These are phyloP conservation scores for Spodoptera litura DNA, from an alignment of 1,140 invertebrate species.

Conservation along the genomic window DNA sequence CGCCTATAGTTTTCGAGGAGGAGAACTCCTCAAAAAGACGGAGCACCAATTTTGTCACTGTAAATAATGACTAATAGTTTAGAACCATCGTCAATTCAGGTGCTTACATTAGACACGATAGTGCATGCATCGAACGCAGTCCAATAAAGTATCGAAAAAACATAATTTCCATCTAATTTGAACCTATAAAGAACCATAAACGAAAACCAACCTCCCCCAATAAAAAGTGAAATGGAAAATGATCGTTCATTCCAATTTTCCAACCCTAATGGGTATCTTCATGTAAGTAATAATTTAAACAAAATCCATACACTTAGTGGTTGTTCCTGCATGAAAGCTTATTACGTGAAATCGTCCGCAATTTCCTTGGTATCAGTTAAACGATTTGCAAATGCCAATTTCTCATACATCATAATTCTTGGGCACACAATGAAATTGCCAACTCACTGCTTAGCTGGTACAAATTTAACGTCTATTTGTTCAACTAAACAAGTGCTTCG, in stretches of 20 bases:
- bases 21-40: too few species aligned
- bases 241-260: conserved; percentile 1
- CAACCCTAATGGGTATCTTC: conserved; percentile 25
- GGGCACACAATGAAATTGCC: conserved; percentile 81
- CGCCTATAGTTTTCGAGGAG: too few species aligned
- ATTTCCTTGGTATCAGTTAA: conserved; percentile 80
- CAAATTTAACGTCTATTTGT: conserved; percentile 66
- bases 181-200: neutral
- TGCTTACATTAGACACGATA: too few species aligned
- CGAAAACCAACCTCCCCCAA: neutral
- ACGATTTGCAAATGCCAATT: conserved; percentile 82
- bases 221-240: neutral
- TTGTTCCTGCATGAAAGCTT: conserved; percentile 69
- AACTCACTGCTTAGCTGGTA: conserved; percentile 71
- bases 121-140: too few species aligned
- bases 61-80: too few species aligned
- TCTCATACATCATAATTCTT: conserved; percentile 84
- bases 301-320: conserved; percentile 58
- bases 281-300: conserved; percentile 53
- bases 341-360: conserved; percentile 82
- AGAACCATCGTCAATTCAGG: too few species aligned
- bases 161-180: too few species aligned
- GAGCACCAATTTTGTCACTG: too few species aligned
- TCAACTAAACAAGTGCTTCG: conserved; percentile 48
- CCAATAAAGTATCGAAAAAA: too few species aligned